Evolutionary conservation across 2,888 invertebrate species (phyloP), one percentile per base, ranked within the genome.

Genomic region (Lasius platythorax): DNA sequence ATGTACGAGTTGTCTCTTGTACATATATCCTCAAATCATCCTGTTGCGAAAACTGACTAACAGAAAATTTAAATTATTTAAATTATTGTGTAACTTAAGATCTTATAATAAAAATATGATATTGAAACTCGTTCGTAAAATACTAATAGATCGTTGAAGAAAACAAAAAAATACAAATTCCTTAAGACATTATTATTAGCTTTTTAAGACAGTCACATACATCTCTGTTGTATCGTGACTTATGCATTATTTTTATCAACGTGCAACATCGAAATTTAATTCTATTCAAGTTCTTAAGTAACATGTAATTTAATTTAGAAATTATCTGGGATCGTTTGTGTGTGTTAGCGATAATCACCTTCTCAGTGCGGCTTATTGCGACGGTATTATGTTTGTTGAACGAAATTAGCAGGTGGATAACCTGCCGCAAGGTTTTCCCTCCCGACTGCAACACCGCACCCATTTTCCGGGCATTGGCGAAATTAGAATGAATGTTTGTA

Each of bases 401-500:
- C 81, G 75, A 82, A 88, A 90, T 90, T 88, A 90, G 87, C 90
- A 86, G 87, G 87, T 87, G 89, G 85, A 86, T 85, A 46, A 90
- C 88, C 90, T 89, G 88, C 50, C 67, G 72, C 79, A 33, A 23
- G 46, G 58, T 83, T 78, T 70, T 70, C 64, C 66, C 33, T 50
- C 43, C 46, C 61, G 37, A 63, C 68, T 11, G 43, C 37, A 73
- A 84, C 72, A 67, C 67, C 43, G 68, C 82, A 81, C 73, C 74
- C 81, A 73, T 78, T 81, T 86, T 64, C 58, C 72, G 64, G 30
- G 12, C 46, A 73, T 70, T 28, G 53, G 79, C 33, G 85, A 88
- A 90, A 91, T 90, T 90, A 90, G 90, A 86, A 91, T 72, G 89
- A 88, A 90, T 88, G 89, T 89, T 90, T 90, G 85, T 72, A 86